These are phyloP conservation scores for Harpagifer antarcticus DNA, from an alignment of 2,797 vertebrate genomes.

Conservation along the genomic window DNA sequence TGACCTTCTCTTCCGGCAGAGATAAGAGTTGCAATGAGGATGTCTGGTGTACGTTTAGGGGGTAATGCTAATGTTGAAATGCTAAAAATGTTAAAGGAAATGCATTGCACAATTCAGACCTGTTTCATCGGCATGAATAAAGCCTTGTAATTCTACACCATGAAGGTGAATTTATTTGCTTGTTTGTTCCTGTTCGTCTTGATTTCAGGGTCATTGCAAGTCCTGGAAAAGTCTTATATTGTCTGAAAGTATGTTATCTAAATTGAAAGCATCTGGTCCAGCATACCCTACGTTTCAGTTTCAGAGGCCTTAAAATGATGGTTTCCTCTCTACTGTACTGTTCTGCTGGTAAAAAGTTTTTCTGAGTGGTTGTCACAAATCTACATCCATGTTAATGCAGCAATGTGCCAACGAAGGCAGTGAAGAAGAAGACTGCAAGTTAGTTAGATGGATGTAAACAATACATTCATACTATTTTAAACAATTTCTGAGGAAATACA, in stretches of 20 bases:
- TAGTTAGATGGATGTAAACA: no score
- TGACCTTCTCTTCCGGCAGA: conserved; percentile 9
- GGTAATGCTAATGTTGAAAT: no score
- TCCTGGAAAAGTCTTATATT: background rate
- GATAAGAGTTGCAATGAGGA: conserved; percentile 3
- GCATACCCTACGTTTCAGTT: background rate
- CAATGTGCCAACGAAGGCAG: no score
- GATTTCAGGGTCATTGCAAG: background rate
- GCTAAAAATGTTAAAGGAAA: background rate
- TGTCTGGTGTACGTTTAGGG: background rate
- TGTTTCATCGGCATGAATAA: background rate
- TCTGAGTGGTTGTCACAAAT: background rate
- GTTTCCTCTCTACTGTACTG: background rate
- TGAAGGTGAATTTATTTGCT: background rate
- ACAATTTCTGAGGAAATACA: no score
- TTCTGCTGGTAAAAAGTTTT: no score
- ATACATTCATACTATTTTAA: no score
- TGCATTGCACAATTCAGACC: background rate
- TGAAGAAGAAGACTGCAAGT: no score
- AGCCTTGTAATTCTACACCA: background rate
- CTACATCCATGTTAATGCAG: no score
- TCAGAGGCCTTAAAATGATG: background rate
- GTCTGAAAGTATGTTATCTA: background rate
- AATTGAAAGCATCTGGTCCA: background rate
- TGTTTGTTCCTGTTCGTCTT: background rate